Evolutionary conservation across 2,113 vertebrate species (phyloP).

Genomic region (Tupaia tana): DNA sequence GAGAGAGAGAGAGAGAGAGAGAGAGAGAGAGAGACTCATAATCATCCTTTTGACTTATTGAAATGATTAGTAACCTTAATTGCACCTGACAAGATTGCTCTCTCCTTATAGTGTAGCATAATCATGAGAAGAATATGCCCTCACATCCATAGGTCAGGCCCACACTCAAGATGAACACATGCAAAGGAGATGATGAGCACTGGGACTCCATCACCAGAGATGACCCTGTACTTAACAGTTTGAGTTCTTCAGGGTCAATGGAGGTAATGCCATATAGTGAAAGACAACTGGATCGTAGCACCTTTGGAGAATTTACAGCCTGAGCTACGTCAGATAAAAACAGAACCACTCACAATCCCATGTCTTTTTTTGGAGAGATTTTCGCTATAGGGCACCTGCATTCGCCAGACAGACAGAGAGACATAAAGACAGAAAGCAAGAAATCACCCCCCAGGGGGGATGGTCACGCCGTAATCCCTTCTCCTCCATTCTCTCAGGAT

Average conservation of each 20-base stretch:
- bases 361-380: too few species aligned
- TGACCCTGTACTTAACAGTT: not conserved
- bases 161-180: not conserved
- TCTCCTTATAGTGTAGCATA: not conserved
- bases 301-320: not conserved
- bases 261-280: not conserved
- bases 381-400: too few species aligned
- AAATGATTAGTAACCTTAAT: not conserved
- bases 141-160: too few species aligned
- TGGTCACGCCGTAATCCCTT: too few species aligned
- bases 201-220: not conserved
- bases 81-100: not conserved
- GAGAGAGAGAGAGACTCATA: not conserved
- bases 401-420: too few species aligned
- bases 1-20: too few species aligned
- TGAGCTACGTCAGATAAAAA: not conserved
- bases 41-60: not conserved
- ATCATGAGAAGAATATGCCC: not conserved
- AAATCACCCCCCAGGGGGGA: too few species aligned
- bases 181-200: not conserved
- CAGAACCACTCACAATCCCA: not conserved
- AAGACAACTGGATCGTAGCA: not conserved
- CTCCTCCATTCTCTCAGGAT: too few species aligned
- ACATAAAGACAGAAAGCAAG: too few species aligned
- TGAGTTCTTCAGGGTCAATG: not conserved